Evolutionary conservation across 2,797 vertebrate genomes (phyloP), one percentile per base, ranked within the genome.

Genomic region (Otus scops): DNA sequence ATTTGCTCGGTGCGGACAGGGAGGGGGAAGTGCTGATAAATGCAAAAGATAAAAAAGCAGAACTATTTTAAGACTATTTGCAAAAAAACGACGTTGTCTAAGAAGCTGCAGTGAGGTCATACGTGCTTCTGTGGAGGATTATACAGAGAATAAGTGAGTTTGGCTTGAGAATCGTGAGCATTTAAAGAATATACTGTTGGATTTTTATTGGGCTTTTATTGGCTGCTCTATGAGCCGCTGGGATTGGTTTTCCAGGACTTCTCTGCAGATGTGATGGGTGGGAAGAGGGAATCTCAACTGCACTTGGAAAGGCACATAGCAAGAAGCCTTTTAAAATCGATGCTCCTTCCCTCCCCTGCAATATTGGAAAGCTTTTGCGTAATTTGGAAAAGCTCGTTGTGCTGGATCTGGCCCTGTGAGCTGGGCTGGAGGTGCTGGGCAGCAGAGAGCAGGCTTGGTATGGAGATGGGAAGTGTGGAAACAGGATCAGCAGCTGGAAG

Each of bases 241-340:
- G 73, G 59, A 30, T 81, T 69, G 36, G 22, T 78, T 94, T 92
- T 78, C 57, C 57, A 93, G 65, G 34, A 13, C 12, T 57, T 78
- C 28, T 59, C 45, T 57, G 76, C 61, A 78, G 57, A 56, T 90
- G 43, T 34, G 65, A 59, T 83, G 69, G 50, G 18, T 27, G 9
- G 69, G 30, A 85, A 41, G 61, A 24, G n/a, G 60, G 48, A 75
- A 53, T 85, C 60, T 94, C 68, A 24, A 4, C 0, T 59, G 36
- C 22, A 2, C 34, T 85, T 88, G 76, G 64, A 79, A 83, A 30
- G 48, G 13, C 21, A 6, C 8, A 0, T 26, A 60, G 11, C 20
- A 32, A 54, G 53, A 63, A 86, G 36, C 20, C 28, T 77, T 45
- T 68, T 32, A 18, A 34, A 75, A 1, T 13, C 20, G 1, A 2